A percentile compares a stretch with the other conserved stretches of the same genome.
phyloP scores from a whole-genome alignment of 2,888 invertebrate species.

The Dioctria rufipes region DNA sequence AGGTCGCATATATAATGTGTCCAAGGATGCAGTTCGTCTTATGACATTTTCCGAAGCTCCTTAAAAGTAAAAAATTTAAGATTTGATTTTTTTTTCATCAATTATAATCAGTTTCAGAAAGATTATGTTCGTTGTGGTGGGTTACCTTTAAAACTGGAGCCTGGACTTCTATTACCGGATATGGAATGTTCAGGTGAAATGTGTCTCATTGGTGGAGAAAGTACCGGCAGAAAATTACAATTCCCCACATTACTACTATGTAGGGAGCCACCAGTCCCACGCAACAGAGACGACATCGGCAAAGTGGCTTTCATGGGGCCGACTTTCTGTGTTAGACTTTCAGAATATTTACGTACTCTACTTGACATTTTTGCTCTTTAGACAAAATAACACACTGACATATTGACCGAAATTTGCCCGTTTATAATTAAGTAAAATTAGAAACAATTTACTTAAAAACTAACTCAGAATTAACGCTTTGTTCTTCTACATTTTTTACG shows the following conservation, averaged over 20 bases:
- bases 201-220: constrained; percentile 74
- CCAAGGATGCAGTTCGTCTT: constrained; percentile 83
- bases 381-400: constrained; percentile 23
- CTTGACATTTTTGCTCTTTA: constrained; percentile 73
- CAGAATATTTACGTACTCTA: constrained; percentile 78
- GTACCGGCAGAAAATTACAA: constrained; percentile 58
- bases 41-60: constrained; percentile 42
- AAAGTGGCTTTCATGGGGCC: constrained; percentile 85
- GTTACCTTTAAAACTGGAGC: constrained; percentile 81
- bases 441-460: constrained; percentile 45
- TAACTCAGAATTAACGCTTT: constrained; percentile 40
- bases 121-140: too few species aligned
- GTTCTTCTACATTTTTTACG: constrained; percentile 43
- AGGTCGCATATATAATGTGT: constrained; percentile 84
- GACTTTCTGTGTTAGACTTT: constrained; percentile 70
- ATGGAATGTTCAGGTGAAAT: constrained; percentile 80
- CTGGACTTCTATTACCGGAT: constrained; percentile 82
- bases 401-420: constrained; percentile 38
- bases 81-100: background rate
- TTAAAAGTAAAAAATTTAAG: background rate
- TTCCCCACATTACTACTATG: constrained; percentile 65
- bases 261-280: constrained; percentile 67
- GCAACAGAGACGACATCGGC: constrained; percentile 81
- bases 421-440: constrained; percentile 44
- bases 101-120: background rate